These are phyloP conservation scores for Eristalinus aeneus DNA, from an alignment of 2,888 invertebrate species.

Conservation along the genomic window DNA sequence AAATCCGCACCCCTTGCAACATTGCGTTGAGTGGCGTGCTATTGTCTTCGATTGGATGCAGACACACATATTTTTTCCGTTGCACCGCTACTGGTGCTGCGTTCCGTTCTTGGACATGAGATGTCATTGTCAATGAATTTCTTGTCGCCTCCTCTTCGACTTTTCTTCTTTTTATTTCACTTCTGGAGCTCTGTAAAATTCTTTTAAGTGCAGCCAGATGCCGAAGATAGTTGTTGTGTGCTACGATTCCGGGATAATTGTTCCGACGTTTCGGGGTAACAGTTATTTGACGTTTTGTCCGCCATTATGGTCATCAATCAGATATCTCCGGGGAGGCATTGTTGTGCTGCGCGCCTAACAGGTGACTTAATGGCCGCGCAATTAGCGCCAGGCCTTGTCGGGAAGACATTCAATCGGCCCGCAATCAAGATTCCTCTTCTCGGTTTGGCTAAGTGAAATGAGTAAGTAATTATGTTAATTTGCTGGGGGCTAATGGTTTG, in stretches of 20 bases:
- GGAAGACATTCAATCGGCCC: background rate
- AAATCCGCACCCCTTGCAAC: background rate
- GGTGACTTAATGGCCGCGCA: constrained; percentile 43
- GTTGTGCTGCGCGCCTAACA: constrained; percentile 8
- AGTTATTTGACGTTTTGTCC: constrained; percentile 58
- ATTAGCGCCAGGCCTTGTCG: constrained; percentile 24
- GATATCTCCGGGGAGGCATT: constrained; percentile 7
- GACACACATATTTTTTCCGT: background rate
- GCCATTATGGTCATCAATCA: constrained; percentile 47
- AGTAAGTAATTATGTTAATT: constrained; percentile 38
- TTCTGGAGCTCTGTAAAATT: background rate
- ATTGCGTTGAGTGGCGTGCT: constrained; percentile 14
- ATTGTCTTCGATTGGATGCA: constrained; percentile 38
- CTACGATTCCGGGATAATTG: background rate
- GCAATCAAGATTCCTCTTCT: background rate
- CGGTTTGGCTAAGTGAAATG: constrained; percentile 12
- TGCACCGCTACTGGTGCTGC: constrained; percentile 32
- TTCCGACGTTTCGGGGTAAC: constrained; percentile 42
- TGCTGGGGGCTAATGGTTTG: constrained; percentile 19
- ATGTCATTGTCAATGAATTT: constrained; percentile 54
- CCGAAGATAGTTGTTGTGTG: constrained; percentile 10
- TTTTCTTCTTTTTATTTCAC: background rate
- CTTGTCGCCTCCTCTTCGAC: constrained; percentile 35
- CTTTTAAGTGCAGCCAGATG: too few species aligned
- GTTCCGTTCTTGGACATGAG: constrained; percentile 46